Evolutionary conservation across 2,113 vertebrate genomes (phyloP), one percentile per base, ranked within the genome.

Genomic region (Synodontis membranacea): DNA sequence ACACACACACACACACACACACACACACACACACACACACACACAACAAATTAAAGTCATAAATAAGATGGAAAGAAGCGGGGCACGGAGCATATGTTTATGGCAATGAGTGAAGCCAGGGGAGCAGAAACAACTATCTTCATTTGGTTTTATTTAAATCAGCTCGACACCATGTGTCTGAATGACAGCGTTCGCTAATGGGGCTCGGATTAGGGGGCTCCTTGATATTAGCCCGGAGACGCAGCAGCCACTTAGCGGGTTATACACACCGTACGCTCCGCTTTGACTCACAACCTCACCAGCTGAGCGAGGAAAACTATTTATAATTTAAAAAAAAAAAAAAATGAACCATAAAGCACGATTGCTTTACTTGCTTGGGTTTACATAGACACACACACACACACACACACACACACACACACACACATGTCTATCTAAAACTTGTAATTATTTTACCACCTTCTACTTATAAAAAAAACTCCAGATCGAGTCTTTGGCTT

Each of bases 1-100:
- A 99, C 98, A 99, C 64, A 37, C 72, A 78, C 44, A 50, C 75
- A 52, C 31, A 80, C 76, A 56, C 76, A 54, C 50, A 56, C 76
- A 56, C 76, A 80, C 44, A 39, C 76, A 79, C 44, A 78, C 75
- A 78, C 75, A 54, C 17, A n/a, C 48, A 54, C 50, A 52, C 97
- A 98, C 98, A 99, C 98, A 99, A 99, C 98, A 99, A 99, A 99
- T 99, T 99, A 99, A 99, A 99, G 97, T 99, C 97, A 99, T 99
- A 99, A 99, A 99, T 99, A 99, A 99, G 98, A 99, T 98, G 97
- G 97, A 98, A 97, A 96, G 97, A 98, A 97, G 96, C 96, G 80
- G 97, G 96, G 97, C 97, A 94, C 96, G 95, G 97, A 99, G 98
- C 98, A 99, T 99, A 99, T 99, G 98, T 99, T 99, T 98, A 99